Evolutionary conservation across 1,140 invertebrate genomes (phyloP).

Genomic region (Lasioglossum albipes): DNA sequence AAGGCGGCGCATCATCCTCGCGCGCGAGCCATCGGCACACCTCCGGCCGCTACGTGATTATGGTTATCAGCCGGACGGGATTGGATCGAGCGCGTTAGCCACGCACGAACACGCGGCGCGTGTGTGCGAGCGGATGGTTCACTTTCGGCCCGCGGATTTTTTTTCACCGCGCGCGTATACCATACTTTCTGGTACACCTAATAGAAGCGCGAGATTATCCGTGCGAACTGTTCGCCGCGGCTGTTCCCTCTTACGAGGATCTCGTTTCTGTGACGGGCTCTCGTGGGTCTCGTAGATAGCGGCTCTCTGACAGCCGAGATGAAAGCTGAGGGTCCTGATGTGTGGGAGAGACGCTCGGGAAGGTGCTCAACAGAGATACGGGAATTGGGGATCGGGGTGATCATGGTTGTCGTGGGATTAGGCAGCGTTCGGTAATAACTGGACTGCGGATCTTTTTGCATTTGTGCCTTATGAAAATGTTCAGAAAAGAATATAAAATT

Average conservation of each 20-base stretch:
- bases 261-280: neutral
- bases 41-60: slow-evolving; percentile 57
- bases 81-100: slow-evolving; percentile 70
- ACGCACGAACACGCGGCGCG: slow-evolving; percentile 64
- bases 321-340: neutral
- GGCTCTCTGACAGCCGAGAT: neutral
- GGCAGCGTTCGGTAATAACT: too few species aligned
- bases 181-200: neutral
- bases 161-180: too few species aligned
- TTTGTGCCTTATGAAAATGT: too few species aligned
- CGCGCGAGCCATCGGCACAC: neutral
- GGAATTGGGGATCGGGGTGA: too few species aligned
- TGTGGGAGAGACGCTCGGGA: neutral
- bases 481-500: too few species aligned
- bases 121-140: slow-evolving; percentile 17
- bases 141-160: slow-evolving; percentile 25
- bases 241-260: neutral
- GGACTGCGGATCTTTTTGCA: too few species aligned
- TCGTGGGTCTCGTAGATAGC: neutral
- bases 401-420: too few species aligned
- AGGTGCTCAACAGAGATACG: too few species aligned
- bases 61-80: slow-evolving; percentile 66
- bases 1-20: slow-evolving; percentile 10
- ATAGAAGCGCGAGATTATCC: neutral
- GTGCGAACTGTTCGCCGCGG: neutral